A percentile compares a stretch with the other conserved stretches of the same genome.
Conservation (phyloP, 1,140 invertebrate species). For the Acromyrmex heyeri region DNA sequence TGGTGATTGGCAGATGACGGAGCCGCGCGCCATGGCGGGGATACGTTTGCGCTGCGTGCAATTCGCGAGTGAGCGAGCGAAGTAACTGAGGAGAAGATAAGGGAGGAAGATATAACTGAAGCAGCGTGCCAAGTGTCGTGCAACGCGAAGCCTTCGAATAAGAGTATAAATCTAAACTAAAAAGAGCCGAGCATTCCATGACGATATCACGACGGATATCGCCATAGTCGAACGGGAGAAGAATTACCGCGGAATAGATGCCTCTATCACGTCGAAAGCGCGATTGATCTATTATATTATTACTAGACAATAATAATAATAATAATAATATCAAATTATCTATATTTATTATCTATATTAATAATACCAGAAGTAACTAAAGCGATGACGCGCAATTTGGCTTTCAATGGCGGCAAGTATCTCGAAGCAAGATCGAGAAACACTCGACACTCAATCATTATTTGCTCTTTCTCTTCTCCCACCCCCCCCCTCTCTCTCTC, state of each 20-base stretch:
- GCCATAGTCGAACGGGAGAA: not conserved
- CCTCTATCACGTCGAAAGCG: not conserved
- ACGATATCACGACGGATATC: slow-evolving; percentile 33
- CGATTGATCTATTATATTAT: not conserved
- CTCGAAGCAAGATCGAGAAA: slow-evolving; percentile 14
- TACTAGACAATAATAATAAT: slow-evolving; percentile 1
- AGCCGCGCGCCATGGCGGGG: slow-evolving; percentile 63
- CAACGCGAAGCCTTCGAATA: slow-evolving; percentile 50
- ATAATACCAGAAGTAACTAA: slow-evolving; percentile 23
- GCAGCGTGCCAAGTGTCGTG: slow-evolving; percentile 68
- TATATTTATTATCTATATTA: too few relatives aligned
- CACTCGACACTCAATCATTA: slow-evolving; percentile 9
- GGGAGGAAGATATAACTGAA: slow-evolving; percentile 57
- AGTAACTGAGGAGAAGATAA: slow-evolving; percentile 45
- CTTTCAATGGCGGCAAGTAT: not conserved
- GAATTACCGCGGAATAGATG: not conserved
- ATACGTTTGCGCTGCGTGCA: slow-evolving; percentile 69
- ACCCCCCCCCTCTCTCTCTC: not conserved
- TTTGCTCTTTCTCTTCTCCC: not conserved
- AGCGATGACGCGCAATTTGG: not conserved
- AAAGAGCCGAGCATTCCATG: slow-evolving; percentile 2
- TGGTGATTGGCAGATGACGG: slow-evolving; percentile 69
- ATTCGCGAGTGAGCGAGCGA: slow-evolving; percentile 15
- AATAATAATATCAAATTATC: not conserved
- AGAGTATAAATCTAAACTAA: slow-evolving; percentile 57